Evolutionary conservation across 2,888 invertebrate genomes (phyloP).

Genomic region (Oeneis ivallda): DNA sequence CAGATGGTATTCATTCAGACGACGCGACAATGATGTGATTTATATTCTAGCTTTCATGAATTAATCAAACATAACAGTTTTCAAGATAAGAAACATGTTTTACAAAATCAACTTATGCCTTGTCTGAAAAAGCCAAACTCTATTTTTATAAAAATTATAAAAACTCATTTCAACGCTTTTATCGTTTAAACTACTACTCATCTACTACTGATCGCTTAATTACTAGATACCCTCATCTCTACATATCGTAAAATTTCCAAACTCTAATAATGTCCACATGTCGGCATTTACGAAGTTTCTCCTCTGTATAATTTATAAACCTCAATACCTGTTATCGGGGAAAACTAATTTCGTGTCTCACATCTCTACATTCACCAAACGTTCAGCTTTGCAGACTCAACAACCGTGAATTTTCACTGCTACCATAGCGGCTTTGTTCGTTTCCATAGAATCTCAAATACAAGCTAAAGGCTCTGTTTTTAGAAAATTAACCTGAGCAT

Average conservation of each 20-base stretch:
- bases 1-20: constrained; percentile 64
- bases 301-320: background rate
- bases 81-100: background rate
- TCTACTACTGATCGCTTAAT: too few species aligned
- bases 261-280: background rate
- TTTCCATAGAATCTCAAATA: too few species aligned
- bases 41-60: background rate
- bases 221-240: background rate
- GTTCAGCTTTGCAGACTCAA: background rate
- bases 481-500: too few species aligned
- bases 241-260: background rate
- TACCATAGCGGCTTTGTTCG: too few species aligned
- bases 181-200: background rate
- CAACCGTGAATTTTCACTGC: background rate
- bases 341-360: background rate
- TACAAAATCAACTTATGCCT: too few species aligned
- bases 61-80: background rate
- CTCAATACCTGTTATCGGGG: background rate
- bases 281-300: background rate
- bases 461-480: too few species aligned
- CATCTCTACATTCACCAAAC: background rate
- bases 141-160: too few species aligned
- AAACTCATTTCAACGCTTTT: background rate
- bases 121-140: too few species aligned
- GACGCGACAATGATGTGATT: constrained; percentile 1